Percentiles rank a stretch among this genome's conserved stretches.
phyloP scores from a whole-genome alignment of 30 jellyfish, hydroid and myxozoan species.

The Turritopsis rubra region DNA sequence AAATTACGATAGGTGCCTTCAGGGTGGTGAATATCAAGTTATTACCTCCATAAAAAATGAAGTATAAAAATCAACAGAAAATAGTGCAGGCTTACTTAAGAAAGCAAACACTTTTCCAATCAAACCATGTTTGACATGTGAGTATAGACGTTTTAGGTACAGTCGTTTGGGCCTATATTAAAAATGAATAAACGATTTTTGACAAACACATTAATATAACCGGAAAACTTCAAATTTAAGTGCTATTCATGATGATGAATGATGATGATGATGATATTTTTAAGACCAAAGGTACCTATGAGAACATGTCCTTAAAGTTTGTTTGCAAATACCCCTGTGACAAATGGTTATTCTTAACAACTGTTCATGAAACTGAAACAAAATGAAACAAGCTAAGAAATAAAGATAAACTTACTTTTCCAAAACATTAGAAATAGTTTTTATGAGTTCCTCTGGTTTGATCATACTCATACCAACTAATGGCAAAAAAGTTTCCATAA shows the following conservation, averaged over 20 bases:
- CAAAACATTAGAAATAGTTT: not conserved
- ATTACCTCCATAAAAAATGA: not conserved
- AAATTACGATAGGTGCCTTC: too few species aligned
- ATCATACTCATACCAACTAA: slow-evolving; percentile 28
- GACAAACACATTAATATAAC: too few species aligned
- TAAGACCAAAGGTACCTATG: too few species aligned
- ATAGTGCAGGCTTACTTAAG: slow-evolving; percentile 5
- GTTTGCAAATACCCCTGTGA: too few species aligned
- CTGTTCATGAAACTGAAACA: too few species aligned
- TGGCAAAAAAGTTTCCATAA: not conserved
- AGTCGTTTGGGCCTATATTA: slow-evolving; percentile 24
- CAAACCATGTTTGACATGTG: slow-evolving; percentile 29
- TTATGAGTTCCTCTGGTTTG: slow-evolving; percentile 18
- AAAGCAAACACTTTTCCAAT: slow-evolving; percentile 26
- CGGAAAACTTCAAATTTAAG: too few species aligned
- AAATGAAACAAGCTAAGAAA: not conserved
- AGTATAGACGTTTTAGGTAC: slow-evolving; percentile 14
- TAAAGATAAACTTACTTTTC: not conserved
- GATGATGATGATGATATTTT: too few species aligned
- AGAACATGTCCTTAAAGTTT: too few species aligned
- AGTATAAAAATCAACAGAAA: not conserved
- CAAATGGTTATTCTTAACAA: too few species aligned
- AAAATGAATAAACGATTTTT: not conserved
- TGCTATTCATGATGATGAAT: too few species aligned
- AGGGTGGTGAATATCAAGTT: too few species aligned